Evolutionary conservation across 64 coral and sea anemone species (phyloP), one percentile per base, ranked within the genome.

Genomic region (Actinia equina): DNA sequence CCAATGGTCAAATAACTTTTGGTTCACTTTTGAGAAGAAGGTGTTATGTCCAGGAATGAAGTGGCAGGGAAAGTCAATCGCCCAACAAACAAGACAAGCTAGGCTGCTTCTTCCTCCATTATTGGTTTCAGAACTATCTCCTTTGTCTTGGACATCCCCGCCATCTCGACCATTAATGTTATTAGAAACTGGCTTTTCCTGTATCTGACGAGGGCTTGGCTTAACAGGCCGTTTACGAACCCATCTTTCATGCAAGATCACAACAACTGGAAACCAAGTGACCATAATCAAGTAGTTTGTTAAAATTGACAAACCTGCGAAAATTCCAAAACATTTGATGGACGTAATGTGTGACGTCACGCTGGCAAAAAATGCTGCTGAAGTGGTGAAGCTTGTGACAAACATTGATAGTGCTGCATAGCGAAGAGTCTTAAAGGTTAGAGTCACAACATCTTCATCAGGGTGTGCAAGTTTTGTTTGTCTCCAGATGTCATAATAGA

Each of bases 321-420:
- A 99, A 53, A 99, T 95, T 17, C 97, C 97, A 71, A 99, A 99
- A 20, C 85, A 89, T 64, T 85, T 95, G 45, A 99, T 93, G 57
- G 97, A 87, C 11, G 91, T 99, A 13, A 99, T 99, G 22, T 52
- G 80, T 15, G 97, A 99, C 25, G 91, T 91, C 17, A 93, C 26
- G 54, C 88, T 95, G 18, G 97, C 97, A 93, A 85, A 99, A 87
- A 99, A 99, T 16, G 97, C 97, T 63, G 97, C 91, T 19, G 97
- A 91, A 64, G 97, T 98, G 43, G 93, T 98, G 52, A 98, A 86
- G 70, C 93, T 95, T 61, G 96, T 98, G 51, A 98, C 96, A 77
- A 99, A 83, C 97, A 99, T 99, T 23, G 97, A 95, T 5, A 99
- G 54, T 17, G 90, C 93, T 22, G 97, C 91, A 88, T 99, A 94